Base-by-base conservation (phyloP, 2,113 vertebrate genomes). In the Oenanthe melanoleuca region DNA sequence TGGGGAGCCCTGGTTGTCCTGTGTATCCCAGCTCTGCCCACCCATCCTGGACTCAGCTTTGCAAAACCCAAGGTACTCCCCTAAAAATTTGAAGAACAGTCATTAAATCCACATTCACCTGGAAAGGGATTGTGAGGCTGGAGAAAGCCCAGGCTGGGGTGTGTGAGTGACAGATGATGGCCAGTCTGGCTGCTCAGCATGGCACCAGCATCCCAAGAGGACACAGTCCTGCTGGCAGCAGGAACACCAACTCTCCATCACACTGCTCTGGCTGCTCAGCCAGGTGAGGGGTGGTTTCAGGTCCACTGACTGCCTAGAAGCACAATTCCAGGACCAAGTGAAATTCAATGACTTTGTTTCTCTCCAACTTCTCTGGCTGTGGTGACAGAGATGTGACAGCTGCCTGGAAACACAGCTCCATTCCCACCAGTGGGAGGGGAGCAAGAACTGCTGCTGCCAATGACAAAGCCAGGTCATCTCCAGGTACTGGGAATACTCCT, bases 151-250 rank as follows among this genome's bases (percentile, higher is more conserved):
- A 14, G 50, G 57, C 66, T 80, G 80, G 61, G 81, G 25, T 26
- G 33, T 42, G 60, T 8, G 55, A 17, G 56, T 56, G 79, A 55
- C 12, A n/a, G 78, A 29, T 3, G 23, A 28, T 5, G 17, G 42
- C 42, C 55, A 71, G 47, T 40, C 71, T 23, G 69, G 42, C 38
- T 1, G 4, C 57, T 13, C 31, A 1, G 8, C 34, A 8, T 0
- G 4, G 72, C 57, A 34, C 16, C 5, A 4, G 28, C 10, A 21
- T 14, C 45, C 87, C 0, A 1, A 37, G 50, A 1, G 6, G 60
- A 37, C 23, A 19, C 0, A 10, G 67, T 38, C 31, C 38, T 4
- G 2, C 59, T n/a, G n/a, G 52, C 71, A 63, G 53, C 49, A 56
- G 55, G 40, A 56, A 16, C 0, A 3, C 13, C 40, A 7, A 0